Conservation (phyloP, 2,113 vertebrate genomes). For the Myotis davidii region DNA sequence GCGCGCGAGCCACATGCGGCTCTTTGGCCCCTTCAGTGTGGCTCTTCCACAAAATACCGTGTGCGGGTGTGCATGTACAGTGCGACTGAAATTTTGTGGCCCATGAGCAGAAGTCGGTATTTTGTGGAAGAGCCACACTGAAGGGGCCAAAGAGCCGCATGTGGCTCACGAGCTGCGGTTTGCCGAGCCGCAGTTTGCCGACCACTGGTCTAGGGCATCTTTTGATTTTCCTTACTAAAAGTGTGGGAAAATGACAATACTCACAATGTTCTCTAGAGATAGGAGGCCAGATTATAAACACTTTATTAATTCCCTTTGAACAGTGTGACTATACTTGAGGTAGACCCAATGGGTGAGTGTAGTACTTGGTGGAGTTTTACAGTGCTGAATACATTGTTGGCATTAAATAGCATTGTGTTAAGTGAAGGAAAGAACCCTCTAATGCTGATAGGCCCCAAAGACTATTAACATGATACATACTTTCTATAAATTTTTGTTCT, state of each 20-base stretch:
- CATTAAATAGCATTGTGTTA: background rate
- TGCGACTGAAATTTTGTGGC: no score
- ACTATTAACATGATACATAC: background rate
- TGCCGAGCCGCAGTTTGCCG: no score
- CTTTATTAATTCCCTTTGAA: background rate
- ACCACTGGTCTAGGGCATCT: no score
- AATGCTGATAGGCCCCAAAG: background rate
- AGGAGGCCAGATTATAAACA: background rate
- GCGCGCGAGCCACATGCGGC: no score
- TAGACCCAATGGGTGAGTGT: background rate
- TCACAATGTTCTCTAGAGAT: background rate
- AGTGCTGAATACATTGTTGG: background rate
- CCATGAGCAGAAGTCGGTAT: no score
- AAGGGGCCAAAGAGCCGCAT: no score
- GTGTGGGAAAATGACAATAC: background rate
- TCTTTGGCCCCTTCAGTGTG: no score
- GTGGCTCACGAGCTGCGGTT: no score
- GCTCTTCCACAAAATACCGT: no score
- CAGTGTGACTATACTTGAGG: background rate
- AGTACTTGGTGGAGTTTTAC: background rate
- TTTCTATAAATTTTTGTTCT: background rate
- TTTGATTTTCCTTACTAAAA: background rate
- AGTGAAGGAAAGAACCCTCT: background rate
- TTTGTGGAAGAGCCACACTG: no score
- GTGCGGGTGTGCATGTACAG: no score